Percentiles rank a stretch among this genome's conserved stretches.
Evolutionary conservation across 2,113 vertebrate species (phyloP).

Genomic region (Protomyctophum bolini): DNA sequence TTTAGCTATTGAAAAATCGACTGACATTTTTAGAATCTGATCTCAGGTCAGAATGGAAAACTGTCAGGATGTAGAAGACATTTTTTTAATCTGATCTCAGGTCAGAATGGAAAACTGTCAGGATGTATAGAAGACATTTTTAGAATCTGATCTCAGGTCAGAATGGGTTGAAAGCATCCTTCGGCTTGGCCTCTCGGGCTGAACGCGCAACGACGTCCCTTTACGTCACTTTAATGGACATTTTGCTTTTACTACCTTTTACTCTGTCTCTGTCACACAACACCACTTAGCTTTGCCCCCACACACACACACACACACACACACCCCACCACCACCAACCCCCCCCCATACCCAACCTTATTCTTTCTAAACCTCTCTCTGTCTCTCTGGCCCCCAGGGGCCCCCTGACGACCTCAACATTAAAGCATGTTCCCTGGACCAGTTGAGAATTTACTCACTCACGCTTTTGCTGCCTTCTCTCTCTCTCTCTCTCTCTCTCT

Average conservation of each 20-base stretch:
- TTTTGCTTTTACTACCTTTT: background rate
- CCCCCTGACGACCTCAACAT: conserved; percentile 1
- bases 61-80: too few relatives aligned
- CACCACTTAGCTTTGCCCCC: background rate
- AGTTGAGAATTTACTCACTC: conserved; percentile 1
- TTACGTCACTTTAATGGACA: too few relatives aligned
- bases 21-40: too few relatives aligned
- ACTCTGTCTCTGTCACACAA: background rate
- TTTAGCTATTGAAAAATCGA: too few relatives aligned
- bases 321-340: too few relatives aligned
- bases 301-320: too few relatives aligned
- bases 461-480: conserved; percentile 11
- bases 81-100: too few relatives aligned
- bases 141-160: too few relatives aligned
- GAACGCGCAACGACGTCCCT: too few relatives aligned
- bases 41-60: too few relatives aligned
- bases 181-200: background rate
- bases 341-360: background rate
- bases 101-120: too few relatives aligned
- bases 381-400: background rate
- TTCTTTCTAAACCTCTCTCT: background rate
- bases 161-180: background rate
- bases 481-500: background rate
- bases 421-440: background rate
- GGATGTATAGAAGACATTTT: too few relatives aligned